Evolutionary conservation across 2,797 vertebrate genomes (phyloP), one percentile per base, ranked within the genome.

Genomic region (Schizopygopsis pylzovi): DNA sequence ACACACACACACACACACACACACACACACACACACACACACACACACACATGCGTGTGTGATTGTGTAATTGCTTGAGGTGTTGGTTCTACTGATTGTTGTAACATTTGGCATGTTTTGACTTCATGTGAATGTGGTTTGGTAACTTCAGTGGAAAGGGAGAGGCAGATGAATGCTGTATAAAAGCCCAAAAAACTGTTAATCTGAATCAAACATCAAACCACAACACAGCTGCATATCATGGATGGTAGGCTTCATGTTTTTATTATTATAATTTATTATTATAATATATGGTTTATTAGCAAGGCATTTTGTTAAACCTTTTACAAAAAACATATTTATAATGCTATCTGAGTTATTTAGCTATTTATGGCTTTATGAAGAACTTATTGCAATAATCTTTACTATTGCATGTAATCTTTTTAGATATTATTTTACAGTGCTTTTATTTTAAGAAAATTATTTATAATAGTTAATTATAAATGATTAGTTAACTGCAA

Each of bases 191-290:
- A 22, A 4, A 33, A 22, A 49, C 15, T 39, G 75, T 4, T 15
- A 37, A 37, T 79, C 28, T 77, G 87, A 0, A 56, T 45, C 10
- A 28, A 15, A n/a, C 3, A 4, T 41, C 7, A 10, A 86, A 59
- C 71, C 75, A 79, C 37, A 52, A 88, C 15, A 86, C 56, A 67
- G 67, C 73, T 81, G 37, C 9, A 43, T 79, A 75, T 89, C 86
- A 95, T 95, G 94, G 92, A 92, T 76, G 92, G 95, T 95, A 83
- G 94, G 93, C 54, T 56, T 81, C 13, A 3, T 0, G 20, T 39
- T 1, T 43, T 84, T 56, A 56, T 56, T 22, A 22, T 56, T 3
- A 56, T 4, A 8, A 10, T 59, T n/a, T 59, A 3, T 56, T 28
- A 28, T 28, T 28, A 28, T 28, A 28, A 28, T 28, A 28, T 28